Conservation (phyloP, 2,888 invertebrate species). For the Mongoloraphidia duomilia region DNA sequence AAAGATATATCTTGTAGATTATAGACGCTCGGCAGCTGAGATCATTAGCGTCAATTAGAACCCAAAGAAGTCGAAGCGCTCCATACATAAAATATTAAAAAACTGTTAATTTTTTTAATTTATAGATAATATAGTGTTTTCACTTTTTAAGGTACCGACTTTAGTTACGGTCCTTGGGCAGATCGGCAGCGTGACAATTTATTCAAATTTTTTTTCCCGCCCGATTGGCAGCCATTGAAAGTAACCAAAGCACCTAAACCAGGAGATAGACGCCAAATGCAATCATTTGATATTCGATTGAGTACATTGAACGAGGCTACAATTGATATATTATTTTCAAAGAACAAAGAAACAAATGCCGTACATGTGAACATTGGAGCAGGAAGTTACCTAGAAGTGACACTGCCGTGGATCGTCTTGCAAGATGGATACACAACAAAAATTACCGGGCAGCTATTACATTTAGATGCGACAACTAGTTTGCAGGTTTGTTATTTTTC, state of each 20-base stretch:
- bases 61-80: too few species aligned
- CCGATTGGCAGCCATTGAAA: slow-evolving; percentile 66
- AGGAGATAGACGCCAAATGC: slow-evolving; percentile 76
- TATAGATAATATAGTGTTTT: not conserved
- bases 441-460: slow-evolving; percentile 84
- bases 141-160: slow-evolving; percentile 49
- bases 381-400: slow-evolving; percentile 93
- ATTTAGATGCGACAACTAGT: slow-evolving; percentile 91
- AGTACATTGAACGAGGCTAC: slow-evolving; percentile 86
- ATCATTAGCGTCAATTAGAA: too few species aligned
- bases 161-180: slow-evolving; percentile 99
- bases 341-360: slow-evolving; percentile 91
- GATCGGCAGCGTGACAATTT: slow-evolving; percentile 91
- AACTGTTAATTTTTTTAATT: not conserved
- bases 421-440: slow-evolving; percentile 81
- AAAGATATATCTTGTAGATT: too few species aligned
- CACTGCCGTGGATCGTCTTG: slow-evolving; percentile 83
- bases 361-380: slow-evolving; percentile 90
- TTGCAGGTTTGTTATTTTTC: slow-evolving; percentile 38
- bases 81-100: not conserved
- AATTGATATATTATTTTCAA: slow-evolving; percentile 91
- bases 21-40: too few species aligned
- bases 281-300: slow-evolving; percentile 83
- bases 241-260: slow-evolving; percentile 70
- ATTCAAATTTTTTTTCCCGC: slow-evolving; percentile 92